These are phyloP conservation scores for Brienomyrus brachyistius DNA, from an alignment of 2,113 vertebrate species.

Conservation along the genomic window DNA sequence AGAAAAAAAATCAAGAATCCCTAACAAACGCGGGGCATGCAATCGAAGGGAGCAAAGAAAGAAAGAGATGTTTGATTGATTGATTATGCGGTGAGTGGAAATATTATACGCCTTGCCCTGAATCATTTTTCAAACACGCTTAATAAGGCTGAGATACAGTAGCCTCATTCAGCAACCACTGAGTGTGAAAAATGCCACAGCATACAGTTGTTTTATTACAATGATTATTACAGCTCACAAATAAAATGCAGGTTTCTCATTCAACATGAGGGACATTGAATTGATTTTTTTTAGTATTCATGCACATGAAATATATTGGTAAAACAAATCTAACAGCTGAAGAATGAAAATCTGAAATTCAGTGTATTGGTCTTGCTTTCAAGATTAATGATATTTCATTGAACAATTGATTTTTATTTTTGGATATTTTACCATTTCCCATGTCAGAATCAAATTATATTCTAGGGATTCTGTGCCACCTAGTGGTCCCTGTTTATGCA, in stretches of 20 bases:
- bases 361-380: not conserved
- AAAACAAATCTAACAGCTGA: not conserved
- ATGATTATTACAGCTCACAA: not conserved
- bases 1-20: not conserved
- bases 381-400: not conserved
- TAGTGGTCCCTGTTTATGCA: slow-evolving; percentile 10
- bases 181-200: not conserved
- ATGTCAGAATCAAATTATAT: not conserved
- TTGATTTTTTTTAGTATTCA: not conserved
- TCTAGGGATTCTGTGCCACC: slow-evolving; percentile 23
- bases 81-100: not conserved
- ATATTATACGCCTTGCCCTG: not conserved
- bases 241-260: not conserved
- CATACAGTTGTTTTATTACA: not conserved
- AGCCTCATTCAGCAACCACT: not conserved
- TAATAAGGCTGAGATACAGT: not conserved
- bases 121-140: not conserved
- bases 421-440: not conserved
- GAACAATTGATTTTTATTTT: not conserved
- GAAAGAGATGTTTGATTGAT: not conserved
- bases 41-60: not conserved
- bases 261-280: not conserved
- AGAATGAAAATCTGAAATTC: not conserved
- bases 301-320: not conserved
- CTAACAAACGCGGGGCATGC: not conserved